Conservation (phyloP, 2,113 vertebrate genomes). For the Limnothrissa miodon region DNA sequence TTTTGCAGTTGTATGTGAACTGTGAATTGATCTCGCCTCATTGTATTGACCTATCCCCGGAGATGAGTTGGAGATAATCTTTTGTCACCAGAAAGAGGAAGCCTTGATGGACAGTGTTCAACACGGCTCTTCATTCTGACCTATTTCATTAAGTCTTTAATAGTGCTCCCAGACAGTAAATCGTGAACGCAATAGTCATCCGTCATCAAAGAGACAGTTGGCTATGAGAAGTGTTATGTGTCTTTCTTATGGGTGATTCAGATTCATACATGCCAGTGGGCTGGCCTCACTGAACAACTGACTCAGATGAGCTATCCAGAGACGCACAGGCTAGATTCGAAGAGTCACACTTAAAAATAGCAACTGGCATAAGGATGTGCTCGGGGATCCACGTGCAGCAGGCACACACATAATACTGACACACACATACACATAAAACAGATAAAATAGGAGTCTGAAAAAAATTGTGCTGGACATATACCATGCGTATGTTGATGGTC, state of each 20-base stretch:
- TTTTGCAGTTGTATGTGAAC: background rate
- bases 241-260: background rate
- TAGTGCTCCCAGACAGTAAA: background rate
- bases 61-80: background rate
- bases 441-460: background rate
- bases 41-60: background rate
- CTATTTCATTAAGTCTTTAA: background rate
- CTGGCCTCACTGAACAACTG: background rate
- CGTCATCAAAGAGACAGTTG: background rate
- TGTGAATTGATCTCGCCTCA: background rate
- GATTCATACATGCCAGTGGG: background rate
- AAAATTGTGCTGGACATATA: too few relatives aligned
- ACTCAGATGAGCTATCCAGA: background rate
- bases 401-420: background rate
- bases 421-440: background rate
- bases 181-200: background rate
- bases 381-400: background rate
- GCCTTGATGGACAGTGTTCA: background rate
- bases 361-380: background rate
- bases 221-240: background rate
- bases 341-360: conserved; percentile 19
- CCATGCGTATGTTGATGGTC: background rate
- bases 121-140: background rate
- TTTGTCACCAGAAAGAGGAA: background rate
- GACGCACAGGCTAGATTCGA: conserved; percentile 1